These are phyloP conservation scores for Bergia sp. DNA, from an alignment of 92 coral and sea anemone genomes.

Conservation along the genomic window DNA sequence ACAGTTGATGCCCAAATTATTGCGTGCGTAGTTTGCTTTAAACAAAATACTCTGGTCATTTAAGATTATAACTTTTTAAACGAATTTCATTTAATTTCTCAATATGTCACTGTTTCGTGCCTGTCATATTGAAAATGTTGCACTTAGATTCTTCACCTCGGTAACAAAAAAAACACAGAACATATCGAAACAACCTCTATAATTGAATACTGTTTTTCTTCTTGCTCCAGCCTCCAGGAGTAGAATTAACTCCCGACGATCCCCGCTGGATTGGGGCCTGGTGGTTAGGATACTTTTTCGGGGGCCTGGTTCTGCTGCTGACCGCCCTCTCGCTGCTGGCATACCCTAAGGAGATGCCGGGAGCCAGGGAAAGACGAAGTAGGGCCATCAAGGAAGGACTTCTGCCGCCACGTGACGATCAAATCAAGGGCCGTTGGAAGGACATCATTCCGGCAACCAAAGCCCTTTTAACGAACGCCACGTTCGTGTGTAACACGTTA, in stretches of 20 bases:
- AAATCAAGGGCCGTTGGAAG: slow-evolving; percentile 80
- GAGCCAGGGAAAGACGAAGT: slow-evolving; percentile 85
- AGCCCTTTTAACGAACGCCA: slow-evolving; percentile 79
- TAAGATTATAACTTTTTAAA: too few relatives aligned
- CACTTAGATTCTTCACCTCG: neutral
- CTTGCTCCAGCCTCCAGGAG: slow-evolving; percentile 89
- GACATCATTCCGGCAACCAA: slow-evolving; percentile 96
- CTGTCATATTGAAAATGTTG: neutral
- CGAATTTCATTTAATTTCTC: neutral
- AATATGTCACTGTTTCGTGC: neutral
- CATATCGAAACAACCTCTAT: neutral
- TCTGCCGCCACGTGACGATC: slow-evolving; percentile 85
- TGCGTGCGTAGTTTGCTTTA: too few relatives aligned
- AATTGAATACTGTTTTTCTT: neutral
- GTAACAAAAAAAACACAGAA: neutral
- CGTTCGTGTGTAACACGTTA: slow-evolving; percentile 87
- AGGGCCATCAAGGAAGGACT: slow-evolving; percentile 89
- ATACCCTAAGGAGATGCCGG: slow-evolving; percentile 99
- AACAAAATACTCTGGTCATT: too few relatives aligned
- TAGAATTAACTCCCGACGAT: slow-evolving; percentile 93
- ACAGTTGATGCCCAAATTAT: too few relatives aligned
- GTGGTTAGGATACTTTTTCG: slow-evolving; percentile 99
- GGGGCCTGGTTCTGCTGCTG: slow-evolving; percentile 82
- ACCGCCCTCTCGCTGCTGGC: slow-evolving; percentile 94
- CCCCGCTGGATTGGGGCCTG: slow-evolving; percentile 99